These are phyloP conservation scores for Drosophila sordidapex DNA, from an alignment of 2,888 invertebrate genomes.

Conservation along the genomic window DNA sequence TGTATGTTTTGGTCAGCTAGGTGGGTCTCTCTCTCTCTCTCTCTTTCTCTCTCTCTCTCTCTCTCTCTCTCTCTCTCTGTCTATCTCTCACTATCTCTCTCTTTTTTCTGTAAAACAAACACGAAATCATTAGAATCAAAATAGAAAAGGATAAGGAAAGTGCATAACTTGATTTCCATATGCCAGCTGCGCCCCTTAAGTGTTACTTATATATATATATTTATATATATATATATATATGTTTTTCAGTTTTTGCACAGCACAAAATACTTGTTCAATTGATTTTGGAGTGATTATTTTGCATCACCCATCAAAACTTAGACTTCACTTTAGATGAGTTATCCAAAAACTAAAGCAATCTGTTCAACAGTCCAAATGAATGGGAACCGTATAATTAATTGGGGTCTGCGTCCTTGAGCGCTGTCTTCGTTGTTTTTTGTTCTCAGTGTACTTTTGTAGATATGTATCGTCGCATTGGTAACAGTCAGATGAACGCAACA, in stretches of 20 bases:
- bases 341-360: background rate
- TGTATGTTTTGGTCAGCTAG: conserved; percentile 23
- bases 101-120: conserved; percentile 5
- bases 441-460: background rate
- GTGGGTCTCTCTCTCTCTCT: background rate
- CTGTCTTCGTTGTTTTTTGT: background rate
- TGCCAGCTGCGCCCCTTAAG: conserved; percentile 26
- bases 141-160: conserved; percentile 5
- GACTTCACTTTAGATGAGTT: background rate
- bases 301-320: background rate
- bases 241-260: background rate
- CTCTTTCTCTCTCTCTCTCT: background rate
- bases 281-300: background rate
- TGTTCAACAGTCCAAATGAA: background rate
- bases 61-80: background rate
- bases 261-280: background rate
- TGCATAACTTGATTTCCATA: conserved; percentile 47
- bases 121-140: conserved; percentile 8
- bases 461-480: background rate
- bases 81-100: background rate
- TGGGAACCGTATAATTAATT: background rate
- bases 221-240: background rate
- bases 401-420: background rate
- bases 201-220: background rate
- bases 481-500: conserved; percentile 16